Conservation (phyloP, 2,888 invertebrate species). For the Thera britannica region DNA sequence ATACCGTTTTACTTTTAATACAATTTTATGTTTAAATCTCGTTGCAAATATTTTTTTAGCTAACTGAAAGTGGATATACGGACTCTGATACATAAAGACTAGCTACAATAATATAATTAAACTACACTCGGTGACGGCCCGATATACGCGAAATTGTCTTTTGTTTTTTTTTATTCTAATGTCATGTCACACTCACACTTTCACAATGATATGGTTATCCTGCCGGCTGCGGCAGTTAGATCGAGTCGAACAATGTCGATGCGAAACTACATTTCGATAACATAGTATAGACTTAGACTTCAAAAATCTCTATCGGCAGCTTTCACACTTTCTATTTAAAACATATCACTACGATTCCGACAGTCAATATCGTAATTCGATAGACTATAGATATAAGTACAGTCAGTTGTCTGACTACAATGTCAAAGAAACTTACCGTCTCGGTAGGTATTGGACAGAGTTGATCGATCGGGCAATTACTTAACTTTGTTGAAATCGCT, state of each 20-base stretch:
- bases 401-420: conserved; percentile 6
- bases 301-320: conserved; percentile 7
- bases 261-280: conserved; percentile 9
- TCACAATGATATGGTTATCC: conserved; percentile 64
- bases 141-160: conserved; percentile 48
- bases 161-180: conserved; percentile 53
- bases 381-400: background rate
- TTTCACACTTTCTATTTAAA: conserved; percentile 9
- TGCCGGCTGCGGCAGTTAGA: conserved; percentile 21
- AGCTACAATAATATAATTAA: conserved; percentile 50
- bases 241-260: conserved; percentile 4
- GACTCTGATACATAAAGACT: conserved; percentile 57
- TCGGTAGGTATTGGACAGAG: conserved; percentile 7
- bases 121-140: conserved; percentile 30
- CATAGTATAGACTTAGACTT: conserved; percentile 2
- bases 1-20: conserved; percentile 2
- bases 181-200: conserved; percentile 47
- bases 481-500: background rate
- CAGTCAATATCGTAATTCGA: conserved; percentile 4
- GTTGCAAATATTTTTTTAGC: conserved; percentile 11
- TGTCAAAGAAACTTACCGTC: conserved; percentile 4
- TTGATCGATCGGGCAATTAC: background rate
- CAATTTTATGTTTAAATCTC: background rate
- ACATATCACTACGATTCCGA: conserved; percentile 19
- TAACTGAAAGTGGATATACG: conserved; percentile 44